phyloP scores from a whole-genome alignment of 1,140 invertebrate genomes.

The Ostrea edulis region DNA sequence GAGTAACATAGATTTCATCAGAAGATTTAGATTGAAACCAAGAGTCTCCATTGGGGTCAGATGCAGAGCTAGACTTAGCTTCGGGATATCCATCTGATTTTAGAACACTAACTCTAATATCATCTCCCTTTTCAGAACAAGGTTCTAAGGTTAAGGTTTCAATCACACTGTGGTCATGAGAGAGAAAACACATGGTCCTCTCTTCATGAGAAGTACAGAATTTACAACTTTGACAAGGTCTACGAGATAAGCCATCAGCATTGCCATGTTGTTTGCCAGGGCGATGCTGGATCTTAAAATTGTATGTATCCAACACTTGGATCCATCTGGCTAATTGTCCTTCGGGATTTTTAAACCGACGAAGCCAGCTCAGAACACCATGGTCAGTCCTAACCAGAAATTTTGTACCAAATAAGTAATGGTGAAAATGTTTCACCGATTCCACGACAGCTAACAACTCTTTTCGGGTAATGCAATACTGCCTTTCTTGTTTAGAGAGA shows the following conservation, averaged over 20 bases:
- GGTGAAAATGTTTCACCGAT: slow-evolving; percentile 30
- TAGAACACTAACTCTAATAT: no score
- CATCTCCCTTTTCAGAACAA: no score
- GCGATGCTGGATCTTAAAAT: neutral
- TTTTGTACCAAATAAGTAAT: slow-evolving; percentile 12
- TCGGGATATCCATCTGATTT: no score
- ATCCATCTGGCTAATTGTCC: slow-evolving; percentile 58
- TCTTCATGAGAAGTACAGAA: no score
- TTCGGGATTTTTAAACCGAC: slow-evolving; percentile 16
- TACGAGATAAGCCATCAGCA: neutral
- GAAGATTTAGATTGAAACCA: no score
- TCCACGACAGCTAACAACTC: neutral
- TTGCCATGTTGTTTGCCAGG: slow-evolving; percentile 17
- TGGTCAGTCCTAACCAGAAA: slow-evolving; percentile 19
- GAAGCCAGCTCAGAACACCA: slow-evolving; percentile 40
- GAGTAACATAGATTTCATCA: no score
- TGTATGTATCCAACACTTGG: slow-evolving; percentile 54
- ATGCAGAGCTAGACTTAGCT: no score
- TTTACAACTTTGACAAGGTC: no score
- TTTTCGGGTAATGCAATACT: neutral
- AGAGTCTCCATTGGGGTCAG: no score
- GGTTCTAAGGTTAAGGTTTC: no score
- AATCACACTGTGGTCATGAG: no score
- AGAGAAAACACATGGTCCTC: no score
- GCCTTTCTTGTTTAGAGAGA: neutral